These are phyloP conservation scores for Amazona vittata DNA, from an alignment of 2,113 vertebrate species.

Conservation along the genomic window DNA sequence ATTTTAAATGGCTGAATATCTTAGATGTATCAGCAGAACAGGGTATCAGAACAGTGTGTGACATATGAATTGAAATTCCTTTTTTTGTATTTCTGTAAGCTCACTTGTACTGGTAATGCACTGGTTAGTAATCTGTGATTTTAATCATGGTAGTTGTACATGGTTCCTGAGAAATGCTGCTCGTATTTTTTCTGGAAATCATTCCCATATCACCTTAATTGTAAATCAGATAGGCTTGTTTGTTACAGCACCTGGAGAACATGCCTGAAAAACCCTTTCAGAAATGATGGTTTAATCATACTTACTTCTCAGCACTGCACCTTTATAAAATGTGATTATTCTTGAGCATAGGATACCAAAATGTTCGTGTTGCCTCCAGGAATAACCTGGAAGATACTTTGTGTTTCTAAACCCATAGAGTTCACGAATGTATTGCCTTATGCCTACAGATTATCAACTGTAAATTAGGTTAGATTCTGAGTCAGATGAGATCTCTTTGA, in stretches of 20 bases:
- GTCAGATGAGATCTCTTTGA: neutral
- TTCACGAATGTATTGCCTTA: neutral
- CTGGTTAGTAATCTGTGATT: neutral
- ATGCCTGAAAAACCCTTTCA: neutral
- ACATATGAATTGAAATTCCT: neutral
- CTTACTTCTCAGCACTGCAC: neutral
- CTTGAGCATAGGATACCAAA: neutral
- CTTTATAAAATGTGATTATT: neutral
- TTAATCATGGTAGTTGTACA: neutral
- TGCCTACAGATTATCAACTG: neutral
- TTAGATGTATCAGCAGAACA: neutral
- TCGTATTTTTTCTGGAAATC: neutral
- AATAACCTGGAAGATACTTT: neutral
- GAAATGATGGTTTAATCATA: neutral
- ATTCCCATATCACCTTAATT: neutral
- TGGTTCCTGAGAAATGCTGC: neutral
- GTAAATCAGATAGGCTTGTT: neutral
- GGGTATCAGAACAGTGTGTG: accelerated
- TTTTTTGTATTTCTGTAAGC: neutral
- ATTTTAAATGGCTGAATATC: neutral
- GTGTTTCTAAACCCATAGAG: neutral
- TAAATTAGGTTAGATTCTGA: neutral
- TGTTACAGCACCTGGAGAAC: neutral
- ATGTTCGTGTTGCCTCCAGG: neutral
- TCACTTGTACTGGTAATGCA: neutral